Conservation (phyloP, 2,888 invertebrate genomes). For the Acanthosepion lycidas region DNA sequence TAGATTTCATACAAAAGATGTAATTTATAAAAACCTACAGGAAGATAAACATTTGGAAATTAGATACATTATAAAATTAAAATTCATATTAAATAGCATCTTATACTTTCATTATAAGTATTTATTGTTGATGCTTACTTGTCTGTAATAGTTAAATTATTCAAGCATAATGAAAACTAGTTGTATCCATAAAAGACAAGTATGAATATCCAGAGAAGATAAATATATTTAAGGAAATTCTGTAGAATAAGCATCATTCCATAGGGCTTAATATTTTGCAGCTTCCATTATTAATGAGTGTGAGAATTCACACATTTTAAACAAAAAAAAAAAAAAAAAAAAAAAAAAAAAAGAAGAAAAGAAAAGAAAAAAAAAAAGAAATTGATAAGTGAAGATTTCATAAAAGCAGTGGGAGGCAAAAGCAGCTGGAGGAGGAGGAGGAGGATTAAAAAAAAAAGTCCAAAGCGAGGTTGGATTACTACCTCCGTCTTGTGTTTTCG, state of each 20-base stretch:
- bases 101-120: background rate
- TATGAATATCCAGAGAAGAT: background rate
- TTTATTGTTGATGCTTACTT: background rate
- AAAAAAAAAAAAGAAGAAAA: too few relatives aligned
- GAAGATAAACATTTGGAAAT: background rate
- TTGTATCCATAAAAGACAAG: background rate
- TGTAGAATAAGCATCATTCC: background rate
- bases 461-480: constrained; percentile 48
- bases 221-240: background rate
- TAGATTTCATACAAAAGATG: background rate
- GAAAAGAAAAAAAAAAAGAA: background rate
- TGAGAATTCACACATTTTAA: background rate
- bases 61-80: too few relatives aligned
- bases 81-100: background rate
- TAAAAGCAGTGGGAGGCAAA: constrained; percentile 48
- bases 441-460: constrained; percentile 8
- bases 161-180: too few relatives aligned
- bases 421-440: constrained; percentile 42
- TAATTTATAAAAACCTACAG: background rate
- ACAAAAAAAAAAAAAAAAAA: background rate
- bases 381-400: constrained; percentile 2
- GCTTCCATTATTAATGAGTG: background rate
- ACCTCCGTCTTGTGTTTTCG: constrained; percentile 56
- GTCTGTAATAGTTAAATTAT: background rate
- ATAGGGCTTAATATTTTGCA: background rate